phyloP scores from a whole-genome alignment of 2,797 vertebrate genomes.

The Rhinella marina region DNA sequence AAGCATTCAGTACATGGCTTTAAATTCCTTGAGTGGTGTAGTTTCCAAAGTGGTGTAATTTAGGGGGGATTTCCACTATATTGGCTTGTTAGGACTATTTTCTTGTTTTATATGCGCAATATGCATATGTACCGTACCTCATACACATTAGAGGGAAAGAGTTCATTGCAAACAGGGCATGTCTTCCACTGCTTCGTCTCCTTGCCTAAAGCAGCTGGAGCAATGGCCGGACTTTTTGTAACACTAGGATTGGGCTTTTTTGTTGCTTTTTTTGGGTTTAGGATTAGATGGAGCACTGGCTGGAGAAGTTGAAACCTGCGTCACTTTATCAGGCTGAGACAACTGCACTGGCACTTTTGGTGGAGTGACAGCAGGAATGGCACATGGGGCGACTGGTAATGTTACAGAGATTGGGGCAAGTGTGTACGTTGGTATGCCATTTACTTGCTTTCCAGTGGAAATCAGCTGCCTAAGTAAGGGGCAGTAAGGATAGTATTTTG shows the following conservation, averaged over 20 bases:
- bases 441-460: slow-evolving; percentile 91
- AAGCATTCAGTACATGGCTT: too few relatives aligned
- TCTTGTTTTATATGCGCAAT: slow-evolving; percentile 82
- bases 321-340: slow-evolving; percentile 74
- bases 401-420: slow-evolving; percentile 87
- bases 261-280: slow-evolving; percentile 39
- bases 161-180: slow-evolving; percentile 93
- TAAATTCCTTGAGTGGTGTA: too few relatives aligned
- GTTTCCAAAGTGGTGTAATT: too few relatives aligned
- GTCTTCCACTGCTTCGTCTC: slow-evolving; percentile 96
- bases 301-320: slow-evolving; percentile 73
- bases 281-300: slow-evolving; percentile 69
- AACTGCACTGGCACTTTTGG: slow-evolving; percentile 78
- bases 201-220: slow-evolving; percentile 62
- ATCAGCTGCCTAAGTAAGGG: slow-evolving; percentile 90
- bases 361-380: slow-evolving; percentile 69
- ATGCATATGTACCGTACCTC: slow-evolving; percentile 91
- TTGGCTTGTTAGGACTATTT: not conserved
- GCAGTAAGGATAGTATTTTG: slow-evolving; percentile 86
- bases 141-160: slow-evolving; percentile 93
- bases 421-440: slow-evolving; percentile 93
- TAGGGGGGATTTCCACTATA: too few relatives aligned
- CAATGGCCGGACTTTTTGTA: not conserved
- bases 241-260: slow-evolving; percentile 66
- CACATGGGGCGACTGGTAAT: slow-evolving; percentile 74